Evolutionary conservation across 2,888 invertebrate species (phyloP).

Genomic region (Tinea pellionella): DNA sequence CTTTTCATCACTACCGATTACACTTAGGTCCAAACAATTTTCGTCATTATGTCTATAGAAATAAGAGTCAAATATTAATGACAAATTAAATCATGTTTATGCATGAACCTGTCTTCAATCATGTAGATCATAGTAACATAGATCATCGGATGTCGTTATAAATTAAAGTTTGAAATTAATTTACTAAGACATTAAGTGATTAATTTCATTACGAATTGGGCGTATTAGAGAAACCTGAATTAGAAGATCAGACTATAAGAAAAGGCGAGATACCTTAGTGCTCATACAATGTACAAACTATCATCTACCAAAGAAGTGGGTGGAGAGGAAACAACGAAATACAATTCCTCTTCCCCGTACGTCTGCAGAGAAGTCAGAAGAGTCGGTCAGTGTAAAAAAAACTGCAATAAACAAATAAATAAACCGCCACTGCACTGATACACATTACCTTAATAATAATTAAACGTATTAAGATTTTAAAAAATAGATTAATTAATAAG

Average conservation of each 20-base stretch:
- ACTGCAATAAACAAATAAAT: no score
- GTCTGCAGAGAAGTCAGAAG: no score
- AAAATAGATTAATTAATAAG: no score
- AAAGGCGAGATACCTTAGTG: no score
- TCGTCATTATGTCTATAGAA: neutral
- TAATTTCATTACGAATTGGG: neutral
- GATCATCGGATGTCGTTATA: neutral
- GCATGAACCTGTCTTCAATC: neutral
- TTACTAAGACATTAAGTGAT: neutral
- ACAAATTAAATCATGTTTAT: neutral
- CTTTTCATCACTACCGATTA: neutral
- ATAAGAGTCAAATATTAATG: neutral
- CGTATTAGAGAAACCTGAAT: neutral
- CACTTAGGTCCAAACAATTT: neutral
- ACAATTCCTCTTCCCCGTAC: no score
- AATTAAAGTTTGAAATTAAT: neutral
- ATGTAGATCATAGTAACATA: conserved; percentile 1
- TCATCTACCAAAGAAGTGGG: no score
- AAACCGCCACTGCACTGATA: no score
- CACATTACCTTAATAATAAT: no score
- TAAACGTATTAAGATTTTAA: no score
- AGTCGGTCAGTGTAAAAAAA: no score
- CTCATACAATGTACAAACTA: no score
- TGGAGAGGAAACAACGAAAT: no score
- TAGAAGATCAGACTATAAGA: neutral